Evolutionary conservation across 2,888 invertebrate genomes (phyloP).

Genomic region (Dynastes hyllus): DNA sequence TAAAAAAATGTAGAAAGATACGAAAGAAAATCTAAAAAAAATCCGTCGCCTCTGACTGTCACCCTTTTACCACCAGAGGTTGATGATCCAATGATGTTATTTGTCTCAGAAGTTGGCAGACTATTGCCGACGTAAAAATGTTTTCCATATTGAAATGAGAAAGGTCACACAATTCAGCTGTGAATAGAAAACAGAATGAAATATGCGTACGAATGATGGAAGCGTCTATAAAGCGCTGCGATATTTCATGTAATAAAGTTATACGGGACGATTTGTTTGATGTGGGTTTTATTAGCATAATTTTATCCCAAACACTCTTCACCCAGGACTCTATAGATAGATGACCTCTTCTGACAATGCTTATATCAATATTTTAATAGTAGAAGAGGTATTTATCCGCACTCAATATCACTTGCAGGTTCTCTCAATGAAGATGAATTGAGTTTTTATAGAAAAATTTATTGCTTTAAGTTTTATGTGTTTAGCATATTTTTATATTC

Average conservation of each 20-base stretch:
- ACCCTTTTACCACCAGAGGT: constrained; percentile 16
- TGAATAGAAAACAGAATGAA: constrained; percentile 43
- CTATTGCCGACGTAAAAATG: constrained; percentile 41
- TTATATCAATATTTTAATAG: constrained; percentile 32
- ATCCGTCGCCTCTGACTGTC: constrained; percentile 14
- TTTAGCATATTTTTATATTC: too few relatives aligned
- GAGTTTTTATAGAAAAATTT: background rate
- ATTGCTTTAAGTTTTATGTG: too few relatives aligned
- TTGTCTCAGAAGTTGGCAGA: constrained; percentile 46
- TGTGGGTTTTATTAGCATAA: constrained; percentile 44
- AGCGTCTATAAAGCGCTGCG: constrained; percentile 29
- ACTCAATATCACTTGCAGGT: constrained; percentile 11
- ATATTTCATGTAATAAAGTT: constrained; percentile 43
- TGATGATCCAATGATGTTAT: constrained; percentile 45
- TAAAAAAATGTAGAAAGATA: constrained; percentile 26
- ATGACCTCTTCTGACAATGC: constrained; percentile 27
- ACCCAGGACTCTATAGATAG: background rate
- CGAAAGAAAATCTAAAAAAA: constrained; percentile 3
- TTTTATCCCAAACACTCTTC: constrained; percentile 41
- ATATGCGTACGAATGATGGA: constrained; percentile 34
- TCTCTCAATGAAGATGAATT: background rate
- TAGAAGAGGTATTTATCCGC: constrained; percentile 7
- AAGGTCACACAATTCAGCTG: constrained; percentile 32
- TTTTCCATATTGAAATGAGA: constrained; percentile 43
- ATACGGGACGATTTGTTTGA: constrained; percentile 45